Conservation (phyloP, 92 coral and sea anemone species). For the Actinernus sp. region DNA sequence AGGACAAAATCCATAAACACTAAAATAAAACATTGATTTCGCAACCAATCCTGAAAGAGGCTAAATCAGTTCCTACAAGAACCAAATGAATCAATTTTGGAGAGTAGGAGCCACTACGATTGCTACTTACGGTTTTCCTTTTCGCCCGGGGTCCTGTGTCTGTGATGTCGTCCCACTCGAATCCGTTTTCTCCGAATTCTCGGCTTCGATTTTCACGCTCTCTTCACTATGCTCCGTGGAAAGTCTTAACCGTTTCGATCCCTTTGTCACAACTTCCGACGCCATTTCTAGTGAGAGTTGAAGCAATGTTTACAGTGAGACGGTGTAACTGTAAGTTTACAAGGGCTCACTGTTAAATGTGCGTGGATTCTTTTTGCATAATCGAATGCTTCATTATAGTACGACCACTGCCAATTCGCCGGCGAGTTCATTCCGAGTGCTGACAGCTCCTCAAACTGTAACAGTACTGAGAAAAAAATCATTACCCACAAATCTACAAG, state of each 20-base stretch:
- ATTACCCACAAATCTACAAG: not conserved
- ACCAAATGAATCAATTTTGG: too few species aligned
- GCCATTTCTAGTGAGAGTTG: constrained; percentile 58
- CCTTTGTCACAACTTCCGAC: constrained; percentile 74
- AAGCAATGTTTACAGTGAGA: constrained; percentile 42
- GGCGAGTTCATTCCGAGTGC: constrained; percentile 43
- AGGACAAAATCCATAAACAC: too few species aligned
- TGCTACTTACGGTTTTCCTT: constrained; percentile 21
- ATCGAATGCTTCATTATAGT: constrained; percentile 62
- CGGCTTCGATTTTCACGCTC: constrained; percentile 13
- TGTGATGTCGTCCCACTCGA: constrained; percentile 39
- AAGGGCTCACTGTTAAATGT: constrained; percentile 1
- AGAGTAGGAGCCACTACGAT: too few species aligned
- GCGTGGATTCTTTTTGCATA: constrained; percentile 55
- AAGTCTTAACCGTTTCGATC: constrained; percentile 76
- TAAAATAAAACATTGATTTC: too few species aligned
- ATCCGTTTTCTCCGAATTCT: constrained; percentile 22
- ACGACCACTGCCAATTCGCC: constrained; percentile 18
- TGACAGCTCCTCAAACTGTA: constrained; percentile 42
- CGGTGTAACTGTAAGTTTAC: not conserved
- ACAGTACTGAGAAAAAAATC: constrained; percentile 9
- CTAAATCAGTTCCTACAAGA: too few species aligned
- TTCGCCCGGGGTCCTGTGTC: constrained; percentile 11
- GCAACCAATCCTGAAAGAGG: too few species aligned
- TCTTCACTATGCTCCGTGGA: constrained; percentile 53